Evolutionary conservation across 2,888 invertebrate genomes (phyloP).

Genomic region (Plebejus anna): DNA sequence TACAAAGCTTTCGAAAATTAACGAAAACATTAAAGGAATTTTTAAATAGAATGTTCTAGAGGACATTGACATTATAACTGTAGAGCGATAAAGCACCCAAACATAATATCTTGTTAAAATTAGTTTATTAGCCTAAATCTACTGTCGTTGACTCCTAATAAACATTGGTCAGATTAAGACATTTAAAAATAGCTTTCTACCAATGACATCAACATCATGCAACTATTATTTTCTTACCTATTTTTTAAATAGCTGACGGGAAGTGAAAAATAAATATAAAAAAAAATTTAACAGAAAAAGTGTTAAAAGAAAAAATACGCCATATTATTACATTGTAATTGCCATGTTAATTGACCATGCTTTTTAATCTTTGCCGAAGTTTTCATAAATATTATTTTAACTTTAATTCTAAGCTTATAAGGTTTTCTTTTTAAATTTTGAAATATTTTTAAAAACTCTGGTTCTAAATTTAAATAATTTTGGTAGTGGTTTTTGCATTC

Average conservation of each 20-base stretch:
- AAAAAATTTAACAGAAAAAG: too few species aligned
- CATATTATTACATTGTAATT: too few species aligned
- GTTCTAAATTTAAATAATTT: not conserved
- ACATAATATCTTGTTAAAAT: not conserved
- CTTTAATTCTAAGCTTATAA: not conserved
- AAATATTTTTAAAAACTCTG: not conserved
- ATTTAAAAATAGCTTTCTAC: not conserved
- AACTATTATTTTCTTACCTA: not conserved
- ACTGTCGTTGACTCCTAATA: not conserved
- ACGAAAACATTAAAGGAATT: not conserved
- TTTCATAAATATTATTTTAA: not conserved
- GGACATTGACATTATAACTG: slow-evolving; percentile 19
- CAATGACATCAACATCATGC: not conserved
- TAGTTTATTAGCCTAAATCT: slow-evolving; percentile 5
- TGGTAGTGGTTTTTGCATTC: not conserved
- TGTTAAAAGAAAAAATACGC: too few species aligned
- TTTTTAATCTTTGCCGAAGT: not conserved
- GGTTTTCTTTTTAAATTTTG: too few species aligned
- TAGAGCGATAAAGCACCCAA: not conserved
- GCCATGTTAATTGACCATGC: too few species aligned
- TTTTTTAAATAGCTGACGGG: not conserved
- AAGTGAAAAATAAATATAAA: too few species aligned
- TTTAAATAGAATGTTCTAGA: not conserved
- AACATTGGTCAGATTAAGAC: not conserved
- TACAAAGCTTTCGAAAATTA: not conserved